Base-by-base conservation (phyloP, 2,113 vertebrate species). In the Zootoca vivipara region DNA sequence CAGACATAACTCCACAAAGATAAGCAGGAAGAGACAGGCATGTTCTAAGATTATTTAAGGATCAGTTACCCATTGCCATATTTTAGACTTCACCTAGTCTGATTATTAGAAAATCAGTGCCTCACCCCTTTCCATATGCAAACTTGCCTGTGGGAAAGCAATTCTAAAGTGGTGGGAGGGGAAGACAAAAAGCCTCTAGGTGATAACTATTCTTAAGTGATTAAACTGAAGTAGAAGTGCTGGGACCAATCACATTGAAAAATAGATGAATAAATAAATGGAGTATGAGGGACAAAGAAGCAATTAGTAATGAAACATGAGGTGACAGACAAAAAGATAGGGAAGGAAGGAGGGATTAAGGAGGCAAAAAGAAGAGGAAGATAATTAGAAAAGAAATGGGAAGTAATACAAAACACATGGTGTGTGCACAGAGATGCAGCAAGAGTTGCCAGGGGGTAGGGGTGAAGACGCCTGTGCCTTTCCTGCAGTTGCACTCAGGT, bases 11-110 rank as follows among this genome's bases (percentile, higher is more conserved):
- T 69, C 33, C 56, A 69, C 56, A 80, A 88, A 77, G 73, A 40
- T 82, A 88, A 83, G 40, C 42, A 74, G 42, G n/a, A 88, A 83
- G 62, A 83, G n/a, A 86, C 58, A 78, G 24, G 22, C 3, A 83
- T 52, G 30, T 56, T 46, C 38, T 83, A 72, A 69, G 64, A 77
- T 74, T 10, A 64, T 69, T 75, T 52, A 35, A 82, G 3, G 26
- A 83, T 40, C n/a, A 6, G 9, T 56, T 64, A 35, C 62, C 64
- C 22, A 35, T 82, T 82, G 58, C 40, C 38, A 70, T 40, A 70
- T 69, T 83, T 22, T 84, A 72, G n/a, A 80, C n/a, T 62, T 12
- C 10, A 52, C 46, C 46, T 52, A 58, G 40, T 80, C 74, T 83
- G 64, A 78, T 46, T 78, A 77, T 35, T 78, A 69, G 8, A 9